phyloP scores from a whole-genome alignment of 2,797 vertebrate species.

The Pseudotriccus pelzelni region DNA sequence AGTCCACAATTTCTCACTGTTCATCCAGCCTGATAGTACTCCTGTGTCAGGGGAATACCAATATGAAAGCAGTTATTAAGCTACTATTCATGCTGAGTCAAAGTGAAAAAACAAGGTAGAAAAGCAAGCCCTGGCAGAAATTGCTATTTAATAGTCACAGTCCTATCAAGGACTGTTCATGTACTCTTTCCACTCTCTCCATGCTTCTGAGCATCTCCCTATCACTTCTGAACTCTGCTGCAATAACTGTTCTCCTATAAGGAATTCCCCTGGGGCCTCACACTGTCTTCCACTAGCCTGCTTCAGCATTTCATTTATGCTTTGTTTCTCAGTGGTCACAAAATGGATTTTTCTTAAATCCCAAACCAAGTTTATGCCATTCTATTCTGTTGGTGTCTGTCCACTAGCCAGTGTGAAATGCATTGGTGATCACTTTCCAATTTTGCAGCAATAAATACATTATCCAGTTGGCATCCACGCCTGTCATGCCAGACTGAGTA shows the following conservation, averaged over 20 bases:
- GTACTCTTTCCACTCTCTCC: not conserved
- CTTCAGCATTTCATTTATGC: not conserved
- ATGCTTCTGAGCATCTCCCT: not conserved
- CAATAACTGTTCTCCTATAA: not conserved
- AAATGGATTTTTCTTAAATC: not conserved
- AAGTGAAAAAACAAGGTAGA: not conserved
- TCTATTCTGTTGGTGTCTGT: not conserved
- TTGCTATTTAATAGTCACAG: not conserved
- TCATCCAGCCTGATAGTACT: not conserved
- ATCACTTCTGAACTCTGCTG: not conserved
- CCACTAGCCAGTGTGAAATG: not conserved
- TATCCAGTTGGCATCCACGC: not conserved
- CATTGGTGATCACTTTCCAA: not conserved
- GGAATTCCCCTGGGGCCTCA: not conserved
- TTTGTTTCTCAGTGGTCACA: not conserved
- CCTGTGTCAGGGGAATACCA: not conserved
- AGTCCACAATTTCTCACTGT: not conserved
- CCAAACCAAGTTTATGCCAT: not conserved
- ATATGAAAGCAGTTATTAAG: not conserved
- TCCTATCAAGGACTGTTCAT: not conserved
- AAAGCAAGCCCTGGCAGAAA: not conserved
- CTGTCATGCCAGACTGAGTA: not conserved
- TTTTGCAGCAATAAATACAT: not conserved
- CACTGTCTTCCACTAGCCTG: not conserved
- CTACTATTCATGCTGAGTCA: not conserved